These are phyloP conservation scores for Leguminivora glycinivorella DNA, from an alignment of 1,140 invertebrate genomes.

Conservation along the genomic window DNA sequence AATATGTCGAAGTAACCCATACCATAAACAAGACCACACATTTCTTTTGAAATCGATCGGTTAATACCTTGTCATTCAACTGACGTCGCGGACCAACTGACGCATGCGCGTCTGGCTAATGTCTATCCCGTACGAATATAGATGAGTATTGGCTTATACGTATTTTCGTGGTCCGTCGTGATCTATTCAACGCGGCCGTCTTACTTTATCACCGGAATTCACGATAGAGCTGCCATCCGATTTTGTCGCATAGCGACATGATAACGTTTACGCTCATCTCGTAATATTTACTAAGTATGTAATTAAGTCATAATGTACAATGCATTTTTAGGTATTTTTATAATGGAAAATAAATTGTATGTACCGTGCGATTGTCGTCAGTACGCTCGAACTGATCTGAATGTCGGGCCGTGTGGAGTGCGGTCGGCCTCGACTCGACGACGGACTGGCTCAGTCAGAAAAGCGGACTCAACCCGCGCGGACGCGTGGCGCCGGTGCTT, in stretches of 20 bases:
- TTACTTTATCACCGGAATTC: constrained; percentile 63
- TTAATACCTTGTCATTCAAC: constrained; percentile 75
- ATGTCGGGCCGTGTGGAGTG: constrained; percentile 42
- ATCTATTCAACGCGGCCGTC: constrained; percentile 64
- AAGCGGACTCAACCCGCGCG: constrained; percentile 72
- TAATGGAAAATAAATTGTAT: constrained; percentile 70
- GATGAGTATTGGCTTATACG: constrained; percentile 60
- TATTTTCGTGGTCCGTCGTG: constrained; percentile 56
- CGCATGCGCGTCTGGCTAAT: constrained; percentile 75
- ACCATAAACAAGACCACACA: constrained; percentile 49
- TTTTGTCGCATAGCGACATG: constrained; percentile 72
- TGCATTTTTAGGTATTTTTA: constrained; percentile 55
- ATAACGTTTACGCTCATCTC: constrained; percentile 57
- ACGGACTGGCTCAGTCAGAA: constrained; percentile 60
- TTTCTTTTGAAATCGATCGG: constrained; percentile 75
- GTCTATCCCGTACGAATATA: constrained; percentile 72
- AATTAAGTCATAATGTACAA: constrained; percentile 59
- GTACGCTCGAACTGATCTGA: constrained; percentile 38
- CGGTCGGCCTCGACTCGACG: constrained; percentile 40
- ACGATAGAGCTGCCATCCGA: constrained; percentile 62
- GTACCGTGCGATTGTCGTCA: constrained; percentile 52
- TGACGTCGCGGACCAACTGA: constrained; percentile 66
- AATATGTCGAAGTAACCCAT: constrained; percentile 15
- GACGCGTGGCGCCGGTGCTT: constrained; percentile 72
- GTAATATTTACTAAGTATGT: constrained; percentile 55